Evolutionary conservation across 2,888 invertebrate genomes (phyloP), one percentile per base, ranked within the genome.

Genomic region (Salpingus planirostris): DNA sequence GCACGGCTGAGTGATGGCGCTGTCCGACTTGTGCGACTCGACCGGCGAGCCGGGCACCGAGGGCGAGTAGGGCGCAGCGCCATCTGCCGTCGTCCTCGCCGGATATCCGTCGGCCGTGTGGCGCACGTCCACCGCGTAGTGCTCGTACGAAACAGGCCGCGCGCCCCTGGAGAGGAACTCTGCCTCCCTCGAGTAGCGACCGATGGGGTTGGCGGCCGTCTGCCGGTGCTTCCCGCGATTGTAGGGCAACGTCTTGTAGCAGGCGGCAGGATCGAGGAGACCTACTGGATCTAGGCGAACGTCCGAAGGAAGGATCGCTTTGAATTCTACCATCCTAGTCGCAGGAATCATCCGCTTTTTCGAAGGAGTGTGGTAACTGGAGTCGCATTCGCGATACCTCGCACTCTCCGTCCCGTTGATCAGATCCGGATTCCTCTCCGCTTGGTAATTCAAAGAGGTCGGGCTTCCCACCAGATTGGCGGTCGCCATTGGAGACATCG

Each of bases 61-160:
- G 38, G 67, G 62, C 34, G 73, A 70, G 29, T 75, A 73, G 11
- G 39, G 15, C 11, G 26, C 15, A 24, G 36, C 21, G n/a, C n/a
- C n/a, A n/a, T n/a, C n/a, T n/a, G n/a, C n/a, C 3, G 25, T 31
- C 24, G 40, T 46, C 43, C 53, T 50, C 4, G 49, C 57, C 0
- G 85, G 85, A 60, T 86, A 87, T 5, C 87, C 87, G 47, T 86
- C 86, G 32, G 80, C 77, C 3, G 86, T 87, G 55, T 84, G 83
- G 43, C 85, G 73, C 28, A 83, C 74, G 56, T 76, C 76, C 29
- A 68, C 65, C 42, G 65, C 60, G 54, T 68, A 70, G 47, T 69
- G 68, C 43, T 71, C 76, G 52, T 72, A 71, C 2, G 67, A 59
- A 2, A 70, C 65, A 4, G 66, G 62, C 24, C 28, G 31, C 12